Evolutionary conservation across 2,888 invertebrate genomes (phyloP).

Genomic region (Apoda limacodes): DNA sequence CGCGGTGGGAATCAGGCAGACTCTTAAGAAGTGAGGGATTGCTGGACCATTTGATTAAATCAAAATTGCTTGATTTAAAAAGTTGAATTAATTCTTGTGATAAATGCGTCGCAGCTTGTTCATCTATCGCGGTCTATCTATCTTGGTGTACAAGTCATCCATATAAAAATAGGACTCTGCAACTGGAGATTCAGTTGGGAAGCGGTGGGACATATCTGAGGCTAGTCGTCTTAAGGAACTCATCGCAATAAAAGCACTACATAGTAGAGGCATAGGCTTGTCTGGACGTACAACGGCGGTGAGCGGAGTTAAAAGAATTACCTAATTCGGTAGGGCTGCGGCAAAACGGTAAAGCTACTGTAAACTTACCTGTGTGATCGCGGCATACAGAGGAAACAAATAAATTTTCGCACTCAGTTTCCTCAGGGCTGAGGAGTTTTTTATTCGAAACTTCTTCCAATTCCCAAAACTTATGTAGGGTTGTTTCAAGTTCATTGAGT

Average conservation of each 20-base stretch:
- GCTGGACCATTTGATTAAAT: conserved; percentile 1
- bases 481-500: no score
- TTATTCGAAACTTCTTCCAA: no score
- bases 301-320: conserved; percentile 5
- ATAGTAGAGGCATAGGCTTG: conserved; percentile 6
- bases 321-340: conserved; percentile 7
- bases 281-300: conserved; percentile 9
- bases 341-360: conserved; percentile 5
- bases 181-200: no score
- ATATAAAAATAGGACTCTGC: no score
- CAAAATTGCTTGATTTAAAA: no score
- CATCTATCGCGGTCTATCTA: neutral
- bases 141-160: no score
- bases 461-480: neutral
- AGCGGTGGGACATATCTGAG: no score
- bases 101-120: no score
- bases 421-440: no score
- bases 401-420: conserved; percentile 5
- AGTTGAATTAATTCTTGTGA: no score
- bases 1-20: no score
- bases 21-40: no score
- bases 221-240: conserved; percentile 9
- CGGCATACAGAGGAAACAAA: conserved; percentile 2
- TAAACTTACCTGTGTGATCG: conserved; percentile 2
- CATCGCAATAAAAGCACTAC: conserved; percentile 12